These are phyloP conservation scores for Diploptera punctata DNA, from an alignment of 2,888 invertebrate species.

Conservation along the genomic window DNA sequence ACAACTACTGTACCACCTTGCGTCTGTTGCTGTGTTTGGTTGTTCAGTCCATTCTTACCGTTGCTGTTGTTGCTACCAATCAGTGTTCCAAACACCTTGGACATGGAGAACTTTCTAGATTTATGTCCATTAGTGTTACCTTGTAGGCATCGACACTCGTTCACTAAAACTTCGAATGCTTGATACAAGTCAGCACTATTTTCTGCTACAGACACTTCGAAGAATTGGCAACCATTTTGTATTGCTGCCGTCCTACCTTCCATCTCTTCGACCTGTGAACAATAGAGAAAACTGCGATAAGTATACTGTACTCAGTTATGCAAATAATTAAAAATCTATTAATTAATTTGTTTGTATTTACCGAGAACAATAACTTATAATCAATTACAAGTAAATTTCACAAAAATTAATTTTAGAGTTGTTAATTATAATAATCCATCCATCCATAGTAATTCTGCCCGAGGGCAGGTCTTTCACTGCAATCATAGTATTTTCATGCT, in stretches of 20 bases:
- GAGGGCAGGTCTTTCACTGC: no score
- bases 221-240: conserved; percentile 73
- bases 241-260: conserved; percentile 73
- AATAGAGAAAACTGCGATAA: conserved; percentile 15
- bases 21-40: conserved; percentile 53
- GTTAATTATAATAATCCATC: no score
- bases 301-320: no score
- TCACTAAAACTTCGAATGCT: conserved; percentile 72
- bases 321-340: no score
- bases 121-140: conserved; percentile 57
- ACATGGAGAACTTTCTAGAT: conserved; percentile 76
- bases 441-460: no score
- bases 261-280: conserved; percentile 70
- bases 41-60: conserved; percentile 8
- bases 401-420: no score
- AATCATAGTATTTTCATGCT: no score
- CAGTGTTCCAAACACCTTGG: conserved; percentile 79
- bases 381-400: no score
- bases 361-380: no score
- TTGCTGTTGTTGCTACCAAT: conserved; percentile 63
- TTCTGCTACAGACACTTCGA: conserved; percentile 83
- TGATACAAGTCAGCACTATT: conserved; percentile 76
- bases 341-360: no score
- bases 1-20: conserved; percentile 64
- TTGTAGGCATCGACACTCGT: conserved; percentile 63